Evolutionary conservation across 2,113 vertebrate genomes (phyloP), one percentile per base, ranked within the genome.

Genomic region (Phrynosoma blainvillii): DNA sequence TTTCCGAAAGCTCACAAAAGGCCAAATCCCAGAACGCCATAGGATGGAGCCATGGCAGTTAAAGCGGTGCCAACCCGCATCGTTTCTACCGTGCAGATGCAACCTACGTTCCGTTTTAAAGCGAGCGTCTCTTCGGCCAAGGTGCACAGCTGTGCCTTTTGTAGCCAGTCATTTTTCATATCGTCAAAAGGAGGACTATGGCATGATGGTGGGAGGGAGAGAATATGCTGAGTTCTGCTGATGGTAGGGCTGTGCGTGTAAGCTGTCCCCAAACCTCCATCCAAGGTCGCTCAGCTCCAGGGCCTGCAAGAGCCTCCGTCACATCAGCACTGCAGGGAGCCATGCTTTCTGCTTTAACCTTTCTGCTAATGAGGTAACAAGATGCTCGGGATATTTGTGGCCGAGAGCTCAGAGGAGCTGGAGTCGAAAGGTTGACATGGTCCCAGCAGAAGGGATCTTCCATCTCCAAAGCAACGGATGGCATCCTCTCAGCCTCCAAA

Each of bases 331-430:
- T 42, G 1, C 0, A 1, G 88, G 92, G 88, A 88, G 88, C 62
- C 87, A 0, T 56, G 82, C 89, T 56, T 0, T 79, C 87, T 87
- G 82, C 87, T 84, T 27, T 52, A 87, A 89, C 90, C 94, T 93
- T 92, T 91, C 84, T 1, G 1, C 68, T 90, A 92, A 92, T 5
- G 87, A 95, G 93, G 93, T 70, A 75, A n/a, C 79, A 80, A 90
- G 59, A 93, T 74, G 85, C 85, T 75, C 68, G 90, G 85, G 85
- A 85, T 91, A 85, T 90, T 84, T 88, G 89, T n/a, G 1, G 87
- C 0, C 68, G 20, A 6, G 0, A 32, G 71, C 36, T 23, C 18
- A 21, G 59, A 42, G 30, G 40, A 42, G 62, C 52, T n/a, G 18
- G 65, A 84, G 65, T 82, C 73, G 88, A 82, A 88, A 91, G 89